Evolutionary conservation across 1,140 invertebrate genomes (phyloP).

Genomic region (Macrocentrus cingulum): DNA sequence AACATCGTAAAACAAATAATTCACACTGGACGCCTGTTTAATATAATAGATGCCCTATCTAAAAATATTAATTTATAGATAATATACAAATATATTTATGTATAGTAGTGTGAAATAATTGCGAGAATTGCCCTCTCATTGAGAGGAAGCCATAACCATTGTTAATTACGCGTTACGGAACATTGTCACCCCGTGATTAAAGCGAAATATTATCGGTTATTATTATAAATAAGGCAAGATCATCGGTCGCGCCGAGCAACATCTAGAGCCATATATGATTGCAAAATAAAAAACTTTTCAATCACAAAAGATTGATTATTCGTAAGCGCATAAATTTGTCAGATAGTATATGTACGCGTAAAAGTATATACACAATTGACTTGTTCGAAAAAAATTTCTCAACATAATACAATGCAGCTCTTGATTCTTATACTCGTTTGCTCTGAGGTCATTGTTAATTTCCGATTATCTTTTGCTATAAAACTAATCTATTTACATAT

Average conservation of each 20-base stretch:
- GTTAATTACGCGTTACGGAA: no score
- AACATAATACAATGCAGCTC: constrained; percentile 4
- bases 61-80: neutral
- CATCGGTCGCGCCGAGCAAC: neutral
- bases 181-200: no score
- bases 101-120: no score
- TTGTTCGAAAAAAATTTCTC: neutral
- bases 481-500: constrained; percentile 16
- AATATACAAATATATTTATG: neutral
- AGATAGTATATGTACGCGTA: no score
- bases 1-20: neutral
- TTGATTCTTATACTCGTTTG: neutral
- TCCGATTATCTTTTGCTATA: neutral
- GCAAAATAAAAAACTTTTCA: neutral
- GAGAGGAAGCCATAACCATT: no score
- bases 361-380: no score
- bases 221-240: constrained; percentile 19
- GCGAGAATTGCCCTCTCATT: no score
- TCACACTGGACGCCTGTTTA: neutral
- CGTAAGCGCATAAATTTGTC: no score
- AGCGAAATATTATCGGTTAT: neutral
- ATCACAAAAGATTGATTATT: neutral
- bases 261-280: neutral
- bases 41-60: neutral
- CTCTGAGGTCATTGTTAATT: constrained; percentile 16